Base-by-base conservation (phyloP, 1,140 invertebrate genomes). In the Catajapyx aquilonaris region DNA sequence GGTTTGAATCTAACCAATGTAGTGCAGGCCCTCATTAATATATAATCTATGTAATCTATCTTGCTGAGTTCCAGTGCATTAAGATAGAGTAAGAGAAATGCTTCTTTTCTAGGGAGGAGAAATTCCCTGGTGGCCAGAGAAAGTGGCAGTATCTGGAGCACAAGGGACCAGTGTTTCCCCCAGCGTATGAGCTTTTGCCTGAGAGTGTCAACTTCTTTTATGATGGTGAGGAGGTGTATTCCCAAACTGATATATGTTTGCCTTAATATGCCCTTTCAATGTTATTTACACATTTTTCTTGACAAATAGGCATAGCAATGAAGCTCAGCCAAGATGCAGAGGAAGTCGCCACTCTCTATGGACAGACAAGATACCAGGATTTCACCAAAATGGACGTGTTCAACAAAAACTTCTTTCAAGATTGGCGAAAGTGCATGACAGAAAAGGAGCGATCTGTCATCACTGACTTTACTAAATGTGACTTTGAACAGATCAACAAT, bases 301-400 rank as follows among this genome's bases (percentile, higher is more conserved):
- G n/a, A n/a, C n/a, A n/a, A 45, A 10, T 48, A 69, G 67, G 64
- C 10, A 83, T 95, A 61, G 68, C 73, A 40, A 71, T 98, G 64
- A 66, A 73, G 34, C 59, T 99, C 1, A 75, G 69, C 10, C 56
- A 71, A 50, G 70, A 73, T 15, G 66, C 90, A 2, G 95, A 99
- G 65, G 95, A 99, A 65, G 80, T 97, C 2, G 94, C 91, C 11
- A 81, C 83, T 20, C 98, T 99, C 53, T 99, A 99, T 63, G 87
- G 85, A 1, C 73, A 79, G 43, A 97, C 99, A 90, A 65, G 99
- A 35, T 91, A 98, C 45, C 94, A 99, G 49, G 95, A 99, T 42
- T 99, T 99, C 52, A 93, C 88, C 2, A 84, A 85, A 5, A 96
- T 93, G 56, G 68, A 85, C 34, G 68, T 72, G 22, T 99, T 99